Conservation (phyloP, 2,888 invertebrate genomes). For the Marronus borbonicus region DNA sequence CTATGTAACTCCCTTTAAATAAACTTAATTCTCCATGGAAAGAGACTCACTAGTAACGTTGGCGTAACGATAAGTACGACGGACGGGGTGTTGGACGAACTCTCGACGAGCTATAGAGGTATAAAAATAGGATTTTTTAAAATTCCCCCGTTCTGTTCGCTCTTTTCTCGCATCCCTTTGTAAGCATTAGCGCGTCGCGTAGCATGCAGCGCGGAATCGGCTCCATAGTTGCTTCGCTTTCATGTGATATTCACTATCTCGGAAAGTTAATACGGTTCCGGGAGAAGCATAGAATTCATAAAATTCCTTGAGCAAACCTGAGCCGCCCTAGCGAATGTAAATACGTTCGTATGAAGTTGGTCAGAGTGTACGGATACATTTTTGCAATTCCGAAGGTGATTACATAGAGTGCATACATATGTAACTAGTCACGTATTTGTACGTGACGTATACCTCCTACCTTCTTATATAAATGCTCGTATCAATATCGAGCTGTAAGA, state of each 20-base stretch:
- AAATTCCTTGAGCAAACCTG: conserved; percentile 30
- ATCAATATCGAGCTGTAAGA: background rate
- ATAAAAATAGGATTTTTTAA: conserved; percentile 39
- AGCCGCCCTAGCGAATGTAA: conserved; percentile 25
- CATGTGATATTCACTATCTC: conserved; percentile 33
- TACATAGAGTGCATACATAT: conserved; percentile 23
- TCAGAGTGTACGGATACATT: background rate
- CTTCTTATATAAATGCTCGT: background rate
- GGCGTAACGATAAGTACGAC: background rate
- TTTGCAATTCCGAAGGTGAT: conserved; percentile 21
- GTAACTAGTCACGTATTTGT: background rate
- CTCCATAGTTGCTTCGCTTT: conserved; percentile 12
- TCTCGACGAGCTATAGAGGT: conserved; percentile 7
- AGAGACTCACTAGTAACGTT: background rate
- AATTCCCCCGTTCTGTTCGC: conserved; percentile 11
- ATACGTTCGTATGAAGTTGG: conserved; percentile 23
- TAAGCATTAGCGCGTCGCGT: background rate
- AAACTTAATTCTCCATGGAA: conserved; percentile 7
- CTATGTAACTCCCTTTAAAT: background rate
- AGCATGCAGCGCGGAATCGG: conserved; percentile 21
- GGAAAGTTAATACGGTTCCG: conserved; percentile 36
- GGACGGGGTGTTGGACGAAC: conserved; percentile 6
- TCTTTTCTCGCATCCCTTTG: conserved; percentile 21
- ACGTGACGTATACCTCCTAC: background rate
- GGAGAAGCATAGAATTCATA: conserved; percentile 23